Base-by-base conservation (phyloP, 2,113 vertebrate genomes). In the Agapornis roseicollis region DNA sequence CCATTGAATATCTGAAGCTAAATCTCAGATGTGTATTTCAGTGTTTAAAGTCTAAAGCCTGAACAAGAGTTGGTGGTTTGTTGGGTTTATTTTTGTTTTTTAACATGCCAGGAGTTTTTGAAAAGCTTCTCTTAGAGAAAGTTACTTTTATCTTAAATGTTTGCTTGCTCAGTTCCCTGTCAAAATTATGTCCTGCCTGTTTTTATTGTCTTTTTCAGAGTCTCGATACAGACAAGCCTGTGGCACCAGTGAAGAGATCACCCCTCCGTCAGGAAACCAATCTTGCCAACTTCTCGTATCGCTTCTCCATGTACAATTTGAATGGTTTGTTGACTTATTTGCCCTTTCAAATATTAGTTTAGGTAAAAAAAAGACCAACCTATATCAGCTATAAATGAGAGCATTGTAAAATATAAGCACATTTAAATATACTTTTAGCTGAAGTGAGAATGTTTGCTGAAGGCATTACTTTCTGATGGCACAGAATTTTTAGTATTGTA, bases 261-360 rank as follows among this genome's bases (percentile, higher is more conserved):
- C 99, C 99, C 86, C 99, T 99, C 95, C 98, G 98, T 69, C 99
- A 99, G 89, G 99, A 99, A 97, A 99, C 99, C 19, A 99, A 99
- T 96, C 99, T 99, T 96, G 99, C 99, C 94, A 99, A 99, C 97
- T 99, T 99, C 98, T 99, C 99, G n/a, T 99, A 99, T 95, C 99
- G 99, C 35, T 99, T 99, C 97, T 99, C 99, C 41, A 99, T 99
- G 99, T 99, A 99, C 95, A 99, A 99, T 96, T 98, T 99, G 91
- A 99, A 99, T 94, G 99, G 99, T 99, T 97, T 98, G 98, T 94
- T 88, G 29, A 87, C 82, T 89, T 94, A 60, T 84, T 90, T 85
- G 44, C 16, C 5, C 17, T 3, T 20, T 93, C 44, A 85, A 66
- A 46, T 76, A 37, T 8, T 63, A 33, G 3, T 74, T 81, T 66